A percentile compares a stretch with the other conserved stretches of the same genome.
phyloP scores from a whole-genome alignment of 2,797 vertebrate genomes.

The Hyperoplus immaculatus region DNA sequence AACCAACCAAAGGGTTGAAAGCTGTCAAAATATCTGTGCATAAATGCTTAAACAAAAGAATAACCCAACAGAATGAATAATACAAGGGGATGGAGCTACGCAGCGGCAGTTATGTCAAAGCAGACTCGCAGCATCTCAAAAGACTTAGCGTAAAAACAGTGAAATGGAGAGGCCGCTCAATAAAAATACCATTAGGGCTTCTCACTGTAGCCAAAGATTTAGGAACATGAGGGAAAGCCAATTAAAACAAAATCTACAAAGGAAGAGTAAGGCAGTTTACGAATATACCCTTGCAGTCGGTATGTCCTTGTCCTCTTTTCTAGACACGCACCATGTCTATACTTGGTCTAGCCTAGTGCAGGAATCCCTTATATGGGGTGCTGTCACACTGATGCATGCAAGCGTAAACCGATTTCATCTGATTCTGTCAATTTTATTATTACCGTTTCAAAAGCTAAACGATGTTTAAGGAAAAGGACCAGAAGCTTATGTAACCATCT shows the following conservation, averaged over 20 bases:
- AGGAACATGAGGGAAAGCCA: conserved; percentile 30
- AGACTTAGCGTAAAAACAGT: conserved; percentile 30
- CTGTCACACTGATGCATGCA: conserved; percentile 11
- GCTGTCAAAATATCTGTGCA: conserved; percentile 61
- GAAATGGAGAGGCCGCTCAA: conserved; percentile 37
- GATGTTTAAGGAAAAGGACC: background rate
- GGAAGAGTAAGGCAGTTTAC: conserved; percentile 22
- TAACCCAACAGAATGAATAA: conserved; percentile 50
- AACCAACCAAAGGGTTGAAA: conserved; percentile 38
- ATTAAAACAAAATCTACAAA: conserved; percentile 36
- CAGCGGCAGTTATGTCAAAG: conserved; percentile 54
- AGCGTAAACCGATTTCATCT: background rate
- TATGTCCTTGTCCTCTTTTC: conserved; percentile 5
- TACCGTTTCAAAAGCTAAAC: conserved; percentile 6
- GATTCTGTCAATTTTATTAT: background rate
- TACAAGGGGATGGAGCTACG: conserved; percentile 30
- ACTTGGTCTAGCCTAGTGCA: background rate
- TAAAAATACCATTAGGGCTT: conserved; percentile 53
- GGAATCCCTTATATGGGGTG: conserved; percentile 32
- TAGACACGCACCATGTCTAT: background rate
- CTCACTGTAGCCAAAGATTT: conserved; percentile 2
- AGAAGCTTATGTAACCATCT: background rate
- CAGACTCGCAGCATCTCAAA: conserved; percentile 25
- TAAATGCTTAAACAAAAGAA: conserved; percentile 49
- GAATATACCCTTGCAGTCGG: conserved; percentile 23